Base-by-base conservation (phyloP, 1,140 invertebrate genomes). In the Eumeta japonica region DNA sequence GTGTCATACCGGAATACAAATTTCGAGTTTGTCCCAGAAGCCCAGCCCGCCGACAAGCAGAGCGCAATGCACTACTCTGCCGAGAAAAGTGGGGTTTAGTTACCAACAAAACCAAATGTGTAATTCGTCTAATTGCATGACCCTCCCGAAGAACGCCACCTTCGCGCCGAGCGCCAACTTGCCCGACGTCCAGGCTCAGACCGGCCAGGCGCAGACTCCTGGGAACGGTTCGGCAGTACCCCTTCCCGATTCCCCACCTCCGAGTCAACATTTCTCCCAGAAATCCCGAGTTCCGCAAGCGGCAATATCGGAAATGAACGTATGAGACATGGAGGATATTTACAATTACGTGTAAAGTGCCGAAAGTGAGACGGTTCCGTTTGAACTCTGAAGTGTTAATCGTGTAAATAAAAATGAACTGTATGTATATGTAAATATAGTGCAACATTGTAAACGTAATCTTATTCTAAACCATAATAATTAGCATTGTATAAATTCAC, bases 241-340 rank as follows among this genome's bases (percentile, higher is more conserved):
- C 1, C 32, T 42, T 10, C 45, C 51, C 11, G 63, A 68, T 0
- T 55, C 62, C 0, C 70, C 73, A 3, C 67, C 75, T 0, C 63
- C 67, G 1, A 51, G 65, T 1, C 60, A 62, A 28, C 68, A 75
- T 30, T 64, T 63, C 45, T 75, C 76, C 16, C 74, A 79, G 43
- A 80, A 82, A 33, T 78, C 80, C 43, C 79, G 84, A 48, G 78
- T 87, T 37, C 85, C 85, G 20, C 85, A 87, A 56, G 84, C 85
- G 15, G 83, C 85, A 10, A 88, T 89, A 71, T 86, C 83, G 35
- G 87, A 89, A 72, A 90, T 89, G 87, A 81, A 87, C 50, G 87
- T 89, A 83, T 90, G 87, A 90, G 70, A 74, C 48, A 74, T 74
- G 60, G 70, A 74, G 38, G 70, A 74, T 74, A 74, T 74, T 74